Evolutionary conservation across 2,113 vertebrate species (phyloP).

Genomic region (Stigmatopora argus): DNA sequence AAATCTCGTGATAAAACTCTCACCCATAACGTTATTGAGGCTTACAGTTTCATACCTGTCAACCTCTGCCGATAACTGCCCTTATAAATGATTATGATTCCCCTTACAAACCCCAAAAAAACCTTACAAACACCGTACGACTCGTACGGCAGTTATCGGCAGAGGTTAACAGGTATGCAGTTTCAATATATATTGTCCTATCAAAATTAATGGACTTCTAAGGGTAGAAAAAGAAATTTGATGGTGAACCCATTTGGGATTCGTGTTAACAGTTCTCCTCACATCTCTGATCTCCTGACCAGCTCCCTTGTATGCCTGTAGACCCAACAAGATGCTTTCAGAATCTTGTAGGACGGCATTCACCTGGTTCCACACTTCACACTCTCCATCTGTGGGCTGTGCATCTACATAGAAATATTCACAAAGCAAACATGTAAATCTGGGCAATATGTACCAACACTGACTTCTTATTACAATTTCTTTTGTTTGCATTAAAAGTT

Average conservation of each 20-base stretch:
- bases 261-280: conserved; percentile 33
- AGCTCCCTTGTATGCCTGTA: conserved; percentile 95
- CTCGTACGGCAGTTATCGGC: no score
- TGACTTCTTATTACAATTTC: neutral
- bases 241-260: neutral
- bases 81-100: no score
- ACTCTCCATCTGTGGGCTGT: conserved; percentile 91
- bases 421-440: conserved; percentile 14
- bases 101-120: no score
- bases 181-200: no score
- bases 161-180: no score
- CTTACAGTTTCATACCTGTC: no score
- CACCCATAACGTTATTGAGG: no score
- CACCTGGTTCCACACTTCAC: conserved; percentile 95
- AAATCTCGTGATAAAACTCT: no score
- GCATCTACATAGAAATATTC: conserved; percentile 75
- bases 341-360: conserved; percentile 93
- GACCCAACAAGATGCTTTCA: conserved; percentile 86
- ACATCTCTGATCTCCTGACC: conserved; percentile 97
- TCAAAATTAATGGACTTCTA: no score
- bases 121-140: no score
- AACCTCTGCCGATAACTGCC: no score
- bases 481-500: conserved; percentile 25
- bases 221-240: neutral
- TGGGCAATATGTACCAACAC: neutral